Evolutionary conservation across 2,113 vertebrate genomes (phyloP), one percentile per base, ranked within the genome.

Genomic region (Engystomops pustulosus): DNA sequence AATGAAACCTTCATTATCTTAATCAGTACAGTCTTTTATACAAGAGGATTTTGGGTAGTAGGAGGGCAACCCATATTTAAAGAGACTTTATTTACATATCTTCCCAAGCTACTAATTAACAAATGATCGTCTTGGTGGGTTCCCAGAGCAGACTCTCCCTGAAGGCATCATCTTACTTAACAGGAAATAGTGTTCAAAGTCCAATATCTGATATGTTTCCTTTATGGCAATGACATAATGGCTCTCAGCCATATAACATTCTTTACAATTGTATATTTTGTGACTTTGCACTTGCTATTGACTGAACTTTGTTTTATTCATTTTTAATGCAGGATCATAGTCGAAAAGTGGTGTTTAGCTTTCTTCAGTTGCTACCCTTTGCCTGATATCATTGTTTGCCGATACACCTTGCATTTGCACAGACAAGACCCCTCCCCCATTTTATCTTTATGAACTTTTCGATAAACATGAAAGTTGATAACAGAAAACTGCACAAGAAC

Each of bases 1-100:
- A 80, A 68, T 80, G n/a, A 36, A 17, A 51, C 62, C 67, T 69
- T 80, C 41, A 80, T 80, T 80, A 80, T 51, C 38, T 65, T 80
- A 80, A 69, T 80, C 79, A 51, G 62, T 47, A 17, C n/a, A 51
- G 78, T 32, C 18, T 44, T 51, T 69, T 17, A 69, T 49, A 32
- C 62, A 68, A 79, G n/a, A 68, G 41, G 60, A 68, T 80, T 80
- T 34, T 45, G 41, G n/a, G 20, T 68, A 80, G 36, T 60, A 44
- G 79, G 45, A 25, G 70, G 70, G 23, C 44, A 62, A 11, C 30
- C 62, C 23, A 27, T 68, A 49, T 51, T 69, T 80, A 69, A 45
- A 25, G 62, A 69, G 58, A 34, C 17, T 12, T 34, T 80, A 80
- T 49, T 80, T 80, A 80, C 79, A 68, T 68, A 68, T 80, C 25